Base-by-base conservation (phyloP, 2,797 vertebrate genomes). In the Lateolabrax maculatus region DNA sequence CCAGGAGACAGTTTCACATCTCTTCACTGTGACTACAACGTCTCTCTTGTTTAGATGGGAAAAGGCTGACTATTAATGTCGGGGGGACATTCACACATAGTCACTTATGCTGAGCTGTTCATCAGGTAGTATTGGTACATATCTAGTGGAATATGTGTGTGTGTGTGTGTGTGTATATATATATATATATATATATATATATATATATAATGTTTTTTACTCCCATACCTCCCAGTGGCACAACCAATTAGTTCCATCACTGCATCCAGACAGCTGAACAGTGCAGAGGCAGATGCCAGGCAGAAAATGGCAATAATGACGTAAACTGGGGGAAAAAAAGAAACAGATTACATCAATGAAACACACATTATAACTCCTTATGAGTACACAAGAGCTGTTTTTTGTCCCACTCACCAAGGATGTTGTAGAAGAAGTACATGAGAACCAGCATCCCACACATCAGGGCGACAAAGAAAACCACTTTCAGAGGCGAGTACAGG, bases 351-450 rank as follows among this genome's bases (percentile, higher is more conserved):
- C 4, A 41, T 53, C 8, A 69, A 39, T 9, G n/a, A n/a, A 79
- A 72, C 2, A 29, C 16, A 29, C 34, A 16, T 23, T 8, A 55
- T 48, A 5, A 51, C 2, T 46, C 3, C 6, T 56, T 36, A 15
- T 1, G 6, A 51, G 56, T 3, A 34, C 2, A 34, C n/a, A 37
- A 6, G 1, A 27, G 15, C 4, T 5, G 0, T 11, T 37, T 23
- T 46, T 18, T 16, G 1, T 7, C 25, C 10, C 39, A 87, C 94
- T 97, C 92, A 99, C 98, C 97, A 3, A 99, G 91, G 92, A 96
- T 93, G 44, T 83, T 96, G 93, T 98, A 99, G 96, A 99, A 99
- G 92, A 94, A 99, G 90, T 99, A 99, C 90, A 99, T 97, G 68
- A 99, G 95, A 55, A 99, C 92, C 12, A 99, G 95, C 97, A 99